Evolutionary conservation across 2,888 invertebrate species (phyloP).

Genomic region (Drosophila austrosaltans): DNA sequence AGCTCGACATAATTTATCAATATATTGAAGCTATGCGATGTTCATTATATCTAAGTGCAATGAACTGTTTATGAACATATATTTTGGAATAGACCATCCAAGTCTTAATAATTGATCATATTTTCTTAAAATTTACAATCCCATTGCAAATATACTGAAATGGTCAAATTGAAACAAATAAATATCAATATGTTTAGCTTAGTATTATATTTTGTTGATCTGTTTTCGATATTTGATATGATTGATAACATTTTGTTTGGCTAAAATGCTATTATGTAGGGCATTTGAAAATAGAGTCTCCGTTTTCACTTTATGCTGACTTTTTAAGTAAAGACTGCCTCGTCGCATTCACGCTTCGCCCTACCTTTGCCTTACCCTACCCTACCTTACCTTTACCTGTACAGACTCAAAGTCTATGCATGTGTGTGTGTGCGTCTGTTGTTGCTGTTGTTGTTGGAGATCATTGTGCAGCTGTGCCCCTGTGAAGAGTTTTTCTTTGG

Average conservation of each 20-base stretch:
- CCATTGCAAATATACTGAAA: too few relatives aligned
- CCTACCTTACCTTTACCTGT: constrained; percentile 50
- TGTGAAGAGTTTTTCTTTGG: constrained; percentile 11
- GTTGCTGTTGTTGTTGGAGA: constrained; percentile 19
- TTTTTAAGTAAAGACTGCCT: constrained; percentile 51
- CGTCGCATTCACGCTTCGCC: constrained; percentile 47
- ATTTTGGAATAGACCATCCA: too few relatives aligned
- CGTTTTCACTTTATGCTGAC: constrained; percentile 60
- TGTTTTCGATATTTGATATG: too few relatives aligned
- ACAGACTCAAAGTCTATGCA: constrained; percentile 32
- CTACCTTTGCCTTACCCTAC: constrained; percentile 41
- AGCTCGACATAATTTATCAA: too few relatives aligned
- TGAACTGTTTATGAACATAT: too few relatives aligned
- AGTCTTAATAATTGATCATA: too few relatives aligned
- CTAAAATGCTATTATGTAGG: constrained; percentile 21
- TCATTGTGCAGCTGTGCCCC: constrained; percentile 63
- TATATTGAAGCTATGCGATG: too few relatives aligned
- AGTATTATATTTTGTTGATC: not conserved
- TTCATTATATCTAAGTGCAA: too few relatives aligned
- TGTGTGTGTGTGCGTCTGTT: constrained; percentile 21
- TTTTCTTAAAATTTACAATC: too few relatives aligned
- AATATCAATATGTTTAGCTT: too few relatives aligned
- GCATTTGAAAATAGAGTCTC: constrained; percentile 37
- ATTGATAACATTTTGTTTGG: too few relatives aligned
- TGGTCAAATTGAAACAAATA: too few relatives aligned